Evolutionary conservation across 2,797 vertebrate genomes (phyloP), one percentile per base, ranked within the genome.

Genomic region (Steatocranus sp.): DNA sequence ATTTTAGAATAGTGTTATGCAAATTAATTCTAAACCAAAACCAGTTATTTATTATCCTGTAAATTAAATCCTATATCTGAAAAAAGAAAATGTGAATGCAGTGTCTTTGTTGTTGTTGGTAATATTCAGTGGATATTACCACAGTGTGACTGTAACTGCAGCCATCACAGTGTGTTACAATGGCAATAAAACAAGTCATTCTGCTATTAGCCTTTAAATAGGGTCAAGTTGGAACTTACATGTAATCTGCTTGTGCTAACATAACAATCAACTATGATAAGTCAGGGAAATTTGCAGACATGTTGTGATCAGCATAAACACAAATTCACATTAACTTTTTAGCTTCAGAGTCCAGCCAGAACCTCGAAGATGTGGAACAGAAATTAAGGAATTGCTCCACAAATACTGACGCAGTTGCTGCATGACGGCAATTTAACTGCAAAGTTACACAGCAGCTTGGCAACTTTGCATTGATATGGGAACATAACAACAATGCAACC

Each of bases 231-330:
- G 58, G 32, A 32, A 12, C 17, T 63, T 20, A 12, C 17, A 20
- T n/a, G 58, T 20, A 36, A 66, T 38, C 34, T 66, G 34, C 12
- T 38, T 38, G 61, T 23, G 34, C 34, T 38, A 6, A 38, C 1
- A 0, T 38, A 20, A 38, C 6, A n/a, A 66, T 38, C n/a, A 3
- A 63, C 1, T 66, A 20, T 6, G 34, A 66, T 41, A 20, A 41
- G n/a, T 41, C 61, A 38, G 36, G n/a, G 12, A 66, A 41, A 15
- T 41, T 0, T 23, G 34, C 12, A 41, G 41, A 23, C 2, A n/a
- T 36, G 2, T 66, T 66, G 0, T 38, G 11, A 12, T 38, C n/a
- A 23, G 18, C n/a, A 66, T 23, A 23, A 38, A 25, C 20, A 25
- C 12, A 23, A 41, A 68, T 0, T 68, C 63, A 41, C 20, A 41